Percentiles rank a stretch among this genome's conserved stretches.
These are phyloP conservation scores for Rhaphigaster nebulosa DNA, from an alignment of 2,888 invertebrate genomes.

Conservation along the genomic window DNA sequence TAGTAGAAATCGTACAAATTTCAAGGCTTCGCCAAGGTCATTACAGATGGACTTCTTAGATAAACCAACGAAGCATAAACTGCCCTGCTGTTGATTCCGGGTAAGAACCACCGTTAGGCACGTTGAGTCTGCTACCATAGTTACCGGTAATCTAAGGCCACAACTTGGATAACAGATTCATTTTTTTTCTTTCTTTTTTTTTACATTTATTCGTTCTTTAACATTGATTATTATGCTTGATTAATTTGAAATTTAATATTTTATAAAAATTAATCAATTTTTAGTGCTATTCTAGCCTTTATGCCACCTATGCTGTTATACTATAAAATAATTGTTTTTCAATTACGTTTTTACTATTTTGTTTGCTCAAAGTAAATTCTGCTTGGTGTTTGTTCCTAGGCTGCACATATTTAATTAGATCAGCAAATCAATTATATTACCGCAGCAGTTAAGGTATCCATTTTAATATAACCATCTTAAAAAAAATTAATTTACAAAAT, in stretches of 20 bases:
- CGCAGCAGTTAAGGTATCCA: background rate
- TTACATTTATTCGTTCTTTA: background rate
- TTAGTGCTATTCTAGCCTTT: background rate
- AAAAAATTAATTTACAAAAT: too few relatives aligned
- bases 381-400: background rate
- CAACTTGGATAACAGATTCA: too few relatives aligned
- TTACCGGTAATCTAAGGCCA: background rate
- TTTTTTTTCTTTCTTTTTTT: too few relatives aligned
- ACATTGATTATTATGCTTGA: background rate
- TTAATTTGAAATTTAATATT: background rate
- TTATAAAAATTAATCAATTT: background rate
- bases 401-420: background rate
- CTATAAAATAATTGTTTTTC: background rate
- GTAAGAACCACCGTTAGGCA: background rate
- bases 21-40: background rate
- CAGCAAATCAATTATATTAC: background rate
- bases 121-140: background rate
- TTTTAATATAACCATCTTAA: background rate
- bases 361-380: background rate
- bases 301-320: background rate
- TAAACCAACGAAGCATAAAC: background rate
- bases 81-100: background rate
- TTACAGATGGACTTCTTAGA: background rate
- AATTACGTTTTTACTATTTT: background rate
- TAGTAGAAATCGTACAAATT: background rate